Evolutionary conservation across 2,113 vertebrate species (phyloP).

Genomic region (Serilophus lunatus): DNA sequence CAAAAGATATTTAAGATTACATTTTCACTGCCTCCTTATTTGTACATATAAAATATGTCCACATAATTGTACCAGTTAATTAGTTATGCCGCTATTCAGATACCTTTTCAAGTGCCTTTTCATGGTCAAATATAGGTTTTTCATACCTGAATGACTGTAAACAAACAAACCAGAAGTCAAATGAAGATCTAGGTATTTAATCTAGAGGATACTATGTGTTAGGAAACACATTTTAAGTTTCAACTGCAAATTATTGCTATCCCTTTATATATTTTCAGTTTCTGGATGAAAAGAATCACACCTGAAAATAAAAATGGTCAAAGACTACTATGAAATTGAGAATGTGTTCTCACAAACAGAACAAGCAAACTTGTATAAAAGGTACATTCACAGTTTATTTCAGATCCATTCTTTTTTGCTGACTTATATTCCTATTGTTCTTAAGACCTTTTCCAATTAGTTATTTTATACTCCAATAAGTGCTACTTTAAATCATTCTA

Average conservation of each 20-base stretch:
- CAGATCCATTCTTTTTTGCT: not conserved
- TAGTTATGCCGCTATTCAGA: not conserved
- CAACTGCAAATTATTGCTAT: not conserved
- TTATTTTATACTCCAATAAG: not conserved
- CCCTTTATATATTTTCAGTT: not conserved
- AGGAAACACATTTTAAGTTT: not conserved
- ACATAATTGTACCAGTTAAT: not conserved
- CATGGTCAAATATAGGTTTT: not conserved
- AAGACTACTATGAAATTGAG: not conserved
- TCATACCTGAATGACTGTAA: not conserved
- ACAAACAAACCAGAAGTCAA: not conserved
- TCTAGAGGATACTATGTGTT: not conserved
- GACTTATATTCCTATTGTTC: not conserved
- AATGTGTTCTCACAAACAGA: not conserved
- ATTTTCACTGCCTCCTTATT: not conserved
- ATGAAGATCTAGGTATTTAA: not conserved
- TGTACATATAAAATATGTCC: not conserved
- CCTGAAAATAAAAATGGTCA: not conserved
- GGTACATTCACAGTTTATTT: not conserved
- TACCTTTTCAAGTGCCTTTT: not conserved
- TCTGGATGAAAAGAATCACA: not conserved
- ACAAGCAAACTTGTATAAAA: not conserved
- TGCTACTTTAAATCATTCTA: not conserved
- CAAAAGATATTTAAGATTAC: not conserved
- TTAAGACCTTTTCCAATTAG: not conserved